Evolutionary conservation across 2,113 vertebrate species (phyloP).

Genomic region (Megaceryle maxima): DNA sequence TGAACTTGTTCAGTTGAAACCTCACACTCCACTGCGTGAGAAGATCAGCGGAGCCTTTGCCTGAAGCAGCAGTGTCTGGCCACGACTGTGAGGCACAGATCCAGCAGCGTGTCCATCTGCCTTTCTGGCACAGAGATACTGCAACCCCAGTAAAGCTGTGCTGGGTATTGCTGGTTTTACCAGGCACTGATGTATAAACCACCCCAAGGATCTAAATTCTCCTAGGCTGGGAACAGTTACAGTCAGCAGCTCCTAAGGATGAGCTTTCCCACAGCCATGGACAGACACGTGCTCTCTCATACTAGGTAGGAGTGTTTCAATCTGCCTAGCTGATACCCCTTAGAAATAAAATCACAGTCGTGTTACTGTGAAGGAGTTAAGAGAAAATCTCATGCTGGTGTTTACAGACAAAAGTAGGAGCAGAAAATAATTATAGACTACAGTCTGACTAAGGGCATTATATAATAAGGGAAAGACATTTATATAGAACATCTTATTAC

Average conservation of each 20-base stretch:
- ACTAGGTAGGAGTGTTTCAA: not conserved
- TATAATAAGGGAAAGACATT: not conserved
- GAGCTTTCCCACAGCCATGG: not conserved
- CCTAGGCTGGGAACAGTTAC: rapidly evolving
- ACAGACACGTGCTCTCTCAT: not conserved
- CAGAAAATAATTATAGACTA: constrained; percentile 3
- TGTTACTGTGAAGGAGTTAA: not conserved
- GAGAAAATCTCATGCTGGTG: not conserved
- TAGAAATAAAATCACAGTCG: not conserved
- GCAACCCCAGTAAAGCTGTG: not conserved
- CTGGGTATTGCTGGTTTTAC: not conserved
- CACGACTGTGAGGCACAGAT: too few species aligned
- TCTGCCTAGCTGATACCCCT: not conserved
- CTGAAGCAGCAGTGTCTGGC: not conserved
- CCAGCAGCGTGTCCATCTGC: not conserved
- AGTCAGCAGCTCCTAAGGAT: not conserved
- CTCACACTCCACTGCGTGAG: too few species aligned
- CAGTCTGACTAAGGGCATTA: constrained; percentile 3
- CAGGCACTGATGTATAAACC: not conserved
- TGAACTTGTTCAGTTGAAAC: not conserved
- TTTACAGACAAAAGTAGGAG: not conserved
- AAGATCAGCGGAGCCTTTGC: not conserved
- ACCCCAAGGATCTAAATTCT: not conserved
- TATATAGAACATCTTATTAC: not conserved
- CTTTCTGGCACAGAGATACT: not conserved